These are phyloP conservation scores for Nymphalis urticae DNA, from an alignment of 2,888 invertebrate genomes.

Conservation along the genomic window DNA sequence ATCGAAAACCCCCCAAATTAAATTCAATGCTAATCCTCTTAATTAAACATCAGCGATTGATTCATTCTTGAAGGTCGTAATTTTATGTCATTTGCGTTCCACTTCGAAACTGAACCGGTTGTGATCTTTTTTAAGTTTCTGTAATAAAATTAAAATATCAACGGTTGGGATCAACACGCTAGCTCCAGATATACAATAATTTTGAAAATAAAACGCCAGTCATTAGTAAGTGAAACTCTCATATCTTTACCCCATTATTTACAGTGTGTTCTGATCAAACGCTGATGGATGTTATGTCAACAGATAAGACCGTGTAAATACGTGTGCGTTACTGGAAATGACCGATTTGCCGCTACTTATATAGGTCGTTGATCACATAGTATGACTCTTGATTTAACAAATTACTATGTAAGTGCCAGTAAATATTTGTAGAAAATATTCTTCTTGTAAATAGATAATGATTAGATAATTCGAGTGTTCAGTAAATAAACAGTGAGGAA, in stretches of 20 bases:
- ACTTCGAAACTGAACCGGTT: conserved; percentile 76
- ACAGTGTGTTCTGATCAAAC: conserved; percentile 39
- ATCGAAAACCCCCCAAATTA: conserved; percentile 19
- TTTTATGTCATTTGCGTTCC: conserved; percentile 73
- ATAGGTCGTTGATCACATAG: conserved; percentile 27
- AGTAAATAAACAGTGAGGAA: neutral
- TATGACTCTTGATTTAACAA: neutral
- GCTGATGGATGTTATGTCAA: conserved; percentile 32
- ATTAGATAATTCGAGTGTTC: neutral
- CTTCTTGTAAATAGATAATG: neutral
- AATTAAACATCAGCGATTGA: conserved; percentile 49
- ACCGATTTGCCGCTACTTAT: conserved; percentile 18
- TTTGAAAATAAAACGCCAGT: conserved; percentile 52
- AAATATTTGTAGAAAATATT: conserved; percentile 2
- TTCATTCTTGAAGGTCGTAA: conserved; percentile 63
- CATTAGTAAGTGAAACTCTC: conserved; percentile 17
- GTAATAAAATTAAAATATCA: conserved; percentile 79
- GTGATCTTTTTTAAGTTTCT: conserved; percentile 67
- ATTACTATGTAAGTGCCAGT: neutral
- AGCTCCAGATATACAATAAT: neutral
- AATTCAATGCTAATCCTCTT: conserved; percentile 51
- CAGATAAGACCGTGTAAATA: conserved; percentile 30
- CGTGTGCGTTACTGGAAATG: conserved; percentile 11
- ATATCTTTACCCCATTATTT: conserved; percentile 27
- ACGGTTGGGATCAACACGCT: conserved; percentile 58